phyloP scores from a whole-genome alignment of 2,113 vertebrate genomes.

The Picathartes gymnocephalus region DNA sequence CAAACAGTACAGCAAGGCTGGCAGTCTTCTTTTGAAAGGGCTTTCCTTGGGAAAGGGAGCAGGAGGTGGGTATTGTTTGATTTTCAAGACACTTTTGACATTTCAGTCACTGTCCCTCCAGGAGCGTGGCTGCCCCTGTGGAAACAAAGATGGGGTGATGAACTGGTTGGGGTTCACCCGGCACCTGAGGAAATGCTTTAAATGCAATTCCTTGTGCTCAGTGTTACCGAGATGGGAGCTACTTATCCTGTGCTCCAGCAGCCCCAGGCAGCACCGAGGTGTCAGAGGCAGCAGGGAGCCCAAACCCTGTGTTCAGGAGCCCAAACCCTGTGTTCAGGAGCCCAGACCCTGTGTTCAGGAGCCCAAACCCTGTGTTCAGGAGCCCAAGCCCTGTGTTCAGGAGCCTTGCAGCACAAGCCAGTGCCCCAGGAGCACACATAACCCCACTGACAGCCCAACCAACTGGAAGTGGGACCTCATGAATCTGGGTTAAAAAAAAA shows the following conservation, averaged over 20 bases:
- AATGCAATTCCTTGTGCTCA: background rate
- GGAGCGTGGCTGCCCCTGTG: background rate
- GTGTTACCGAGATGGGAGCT: background rate
- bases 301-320: rapidly evolving
- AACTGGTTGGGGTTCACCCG: rapidly evolving
- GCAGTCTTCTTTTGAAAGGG: background rate
- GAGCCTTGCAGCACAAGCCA: background rate
- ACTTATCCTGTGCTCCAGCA: background rate
- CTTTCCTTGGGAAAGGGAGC: background rate
- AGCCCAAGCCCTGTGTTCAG: background rate
- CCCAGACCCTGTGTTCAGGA: background rate
- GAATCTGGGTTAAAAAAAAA: background rate
- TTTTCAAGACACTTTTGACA: background rate
- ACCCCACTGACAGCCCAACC: background rate
- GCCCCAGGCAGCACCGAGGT: rapidly evolving
- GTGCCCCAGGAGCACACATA: background rate
- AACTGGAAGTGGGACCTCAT: background rate
- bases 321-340: background rate
- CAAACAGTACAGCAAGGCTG: background rate
- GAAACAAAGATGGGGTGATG: background rate
- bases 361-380: rapidly evolving
- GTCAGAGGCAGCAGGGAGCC: background rate
- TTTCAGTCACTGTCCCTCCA: background rate
- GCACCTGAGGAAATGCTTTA: background rate
- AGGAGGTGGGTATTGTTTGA: background rate